phyloP scores from a whole-genome alignment of 1,140 invertebrate species.

The Hyles euphorbiae region DNA sequence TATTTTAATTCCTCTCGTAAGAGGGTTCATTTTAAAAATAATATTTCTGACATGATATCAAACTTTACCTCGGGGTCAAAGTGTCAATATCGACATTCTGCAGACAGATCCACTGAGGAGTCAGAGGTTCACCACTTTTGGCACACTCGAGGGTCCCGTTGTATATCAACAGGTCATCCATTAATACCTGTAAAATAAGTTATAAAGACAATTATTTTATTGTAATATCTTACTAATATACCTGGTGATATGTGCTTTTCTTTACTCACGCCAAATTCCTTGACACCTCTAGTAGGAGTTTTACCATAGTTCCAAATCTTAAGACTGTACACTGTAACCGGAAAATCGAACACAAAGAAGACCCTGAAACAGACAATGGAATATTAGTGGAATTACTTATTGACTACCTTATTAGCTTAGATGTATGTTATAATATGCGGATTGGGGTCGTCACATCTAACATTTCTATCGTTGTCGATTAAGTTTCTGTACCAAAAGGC shows the following conservation, averaged over 20 bases:
- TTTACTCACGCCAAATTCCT: constrained; percentile 85
- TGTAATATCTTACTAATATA: background rate
- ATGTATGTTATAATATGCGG: too few species aligned
- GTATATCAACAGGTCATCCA: constrained; percentile 86
- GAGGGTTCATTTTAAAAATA: too few species aligned
- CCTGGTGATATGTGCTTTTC: background rate
- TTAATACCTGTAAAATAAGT: constrained; percentile 76
- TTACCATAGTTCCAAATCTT: constrained; percentile 92
- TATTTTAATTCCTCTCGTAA: too few species aligned
- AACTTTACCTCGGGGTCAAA: constrained; percentile 42
- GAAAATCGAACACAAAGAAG: constrained; percentile 87
- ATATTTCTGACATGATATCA: too few species aligned
- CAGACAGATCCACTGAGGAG: constrained; percentile 58
- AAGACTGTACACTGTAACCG: constrained; percentile 83
- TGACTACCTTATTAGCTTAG: too few species aligned
- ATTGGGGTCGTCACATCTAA: background rate
- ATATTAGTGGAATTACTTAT: background rate
- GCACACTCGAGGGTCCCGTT: constrained; percentile 79
- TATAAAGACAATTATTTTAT: background rate
- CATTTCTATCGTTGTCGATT: background rate
- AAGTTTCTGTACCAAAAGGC: background rate
- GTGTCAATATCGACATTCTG: constrained; percentile 43
- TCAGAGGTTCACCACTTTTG: constrained; percentile 48
- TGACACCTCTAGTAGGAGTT: constrained; percentile 84
- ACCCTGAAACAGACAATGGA: constrained; percentile 73